Base-by-base conservation (phyloP, 2,888 invertebrate species). In the Geophilus truncorum region DNA sequence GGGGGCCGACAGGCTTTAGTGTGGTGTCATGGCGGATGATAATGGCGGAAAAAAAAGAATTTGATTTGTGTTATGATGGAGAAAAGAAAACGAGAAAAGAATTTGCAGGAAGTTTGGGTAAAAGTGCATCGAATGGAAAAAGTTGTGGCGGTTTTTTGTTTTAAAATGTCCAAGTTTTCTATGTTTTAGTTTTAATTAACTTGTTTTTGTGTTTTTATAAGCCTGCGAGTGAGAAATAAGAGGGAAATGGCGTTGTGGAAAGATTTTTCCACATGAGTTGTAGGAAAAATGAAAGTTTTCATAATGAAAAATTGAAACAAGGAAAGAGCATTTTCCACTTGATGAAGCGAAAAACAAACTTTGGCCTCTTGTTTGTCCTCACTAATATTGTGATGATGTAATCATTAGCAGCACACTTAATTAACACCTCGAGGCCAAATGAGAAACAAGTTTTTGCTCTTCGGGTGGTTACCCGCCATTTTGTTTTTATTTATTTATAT, bases 341-440 rank as follows among this genome's bases (percentile, higher is more conserved):
- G 57, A 62, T 62, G 57, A 23, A 62, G 57, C 57, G 57, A 62
- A 62, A 62, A 62, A 62, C 57, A 62, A 62, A 62, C 57, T 62
- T 62, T 62, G 57, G 57, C 57, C 57, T 62, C 21, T 12, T 62
- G 57, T 62, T 62, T 62, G 57, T 62, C 57, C 57, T 62, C 21
- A 23, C 57, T 62, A 62, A 62, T 62, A 62, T 62, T 62, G 57
- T 62, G 57, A 62, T 62, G 57, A 62, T 62, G 57, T 62, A 62
- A 62, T 62, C 57, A 62, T 62, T 62, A 62, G 57, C 57, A 62
- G 23, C 57, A 23, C 57, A 62, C 57, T 62, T 62, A 62, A 62
- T 62, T 62, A 62, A 62, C 57, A 62, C 57, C 57, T 62, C 57
- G 12, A 62, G 57, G 57, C 9, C 57, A 62, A 23, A 62, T 7